Base-by-base conservation (phyloP, 35 echinoderm and acorn worm species). In the Lytechinus variegatus region DNA sequence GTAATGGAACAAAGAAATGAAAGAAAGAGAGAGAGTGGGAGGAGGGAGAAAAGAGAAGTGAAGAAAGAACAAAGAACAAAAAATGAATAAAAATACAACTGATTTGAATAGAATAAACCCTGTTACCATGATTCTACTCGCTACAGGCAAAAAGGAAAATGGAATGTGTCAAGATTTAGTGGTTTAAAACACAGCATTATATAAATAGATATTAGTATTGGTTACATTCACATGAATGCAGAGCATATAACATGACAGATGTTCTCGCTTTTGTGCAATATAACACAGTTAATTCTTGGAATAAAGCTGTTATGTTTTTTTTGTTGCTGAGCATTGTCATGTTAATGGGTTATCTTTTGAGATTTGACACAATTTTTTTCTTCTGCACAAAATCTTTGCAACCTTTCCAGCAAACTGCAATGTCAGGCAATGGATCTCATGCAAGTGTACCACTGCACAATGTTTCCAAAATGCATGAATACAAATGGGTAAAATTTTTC, bases 1-100 rank as follows among this genome's bases (percentile, higher is more conserved):
- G 94, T 54, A 87, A 52, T 94, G 92, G 54, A 44, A 44, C 33
- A 44, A 44, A 44, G 33, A 44, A 44, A 44, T 44, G 33, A 44
- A 44, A 44, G 33, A 44, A 92, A 95, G 27, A 92, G 53, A 96
- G 95, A 56, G 92, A 54, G 27, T n/a, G 11, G 54, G 9, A 95
- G 55, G 3, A 90, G 27, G 95, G 87, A 24, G 8, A 7, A 55
- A 44, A 95, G 44, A 87, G 51, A n/a, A 28, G 28, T 54, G 95
- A 53, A 54, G 95, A 89, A 88, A 19, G 27, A 89, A 94, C 5
- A 28, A 66, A 9, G 33, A 94, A 61, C 9, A 94, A n/a, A 66
- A 66, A 57, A 19, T 9, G 55, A 94, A 52, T 86, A 7, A 79
- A 79, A 79, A 79, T 79, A 79, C n/a, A 24, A 79, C n/a, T 79